A percentile compares a stretch with the other conserved stretches of the same genome.
These are phyloP conservation scores for Pseudomyrmex flavicornis DNA, from an alignment of 1,140 invertebrate genomes.

Conservation along the genomic window DNA sequence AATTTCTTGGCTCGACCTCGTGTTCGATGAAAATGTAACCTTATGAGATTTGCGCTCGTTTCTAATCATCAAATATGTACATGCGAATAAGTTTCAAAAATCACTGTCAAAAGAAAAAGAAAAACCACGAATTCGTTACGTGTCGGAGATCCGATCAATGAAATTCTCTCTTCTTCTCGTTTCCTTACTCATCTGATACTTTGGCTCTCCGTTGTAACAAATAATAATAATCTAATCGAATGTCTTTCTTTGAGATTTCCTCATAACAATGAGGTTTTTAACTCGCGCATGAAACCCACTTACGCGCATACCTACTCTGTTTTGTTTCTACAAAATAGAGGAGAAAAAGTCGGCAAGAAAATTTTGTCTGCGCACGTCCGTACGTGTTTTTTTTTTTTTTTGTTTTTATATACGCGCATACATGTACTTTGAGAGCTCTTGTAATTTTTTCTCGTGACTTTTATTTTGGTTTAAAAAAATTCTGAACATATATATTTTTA, in stretches of 20 bases:
- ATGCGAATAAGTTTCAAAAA: constrained; percentile 3
- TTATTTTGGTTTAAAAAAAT: constrained; percentile 1
- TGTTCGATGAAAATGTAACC: neutral
- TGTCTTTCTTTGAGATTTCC: constrained; percentile 26
- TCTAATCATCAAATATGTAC: constrained; percentile 44
- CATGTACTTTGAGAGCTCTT: neutral
- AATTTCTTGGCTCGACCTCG: neutral
- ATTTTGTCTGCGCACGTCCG: neutral
- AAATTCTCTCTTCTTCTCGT: constrained; percentile 24
- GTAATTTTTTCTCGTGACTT: neutral
- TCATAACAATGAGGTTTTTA: constrained; percentile 51
- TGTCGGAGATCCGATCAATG: constrained; percentile 29
- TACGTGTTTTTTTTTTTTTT: too few species aligned
- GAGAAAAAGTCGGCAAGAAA: neutral
- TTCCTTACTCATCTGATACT: neutral
- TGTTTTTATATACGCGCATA: too few species aligned
- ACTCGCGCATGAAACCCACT: neutral
- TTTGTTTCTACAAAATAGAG: neutral
- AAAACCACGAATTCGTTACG: constrained; percentile 2
- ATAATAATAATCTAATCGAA: constrained; percentile 60
- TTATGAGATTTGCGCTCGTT: constrained; percentile 34
- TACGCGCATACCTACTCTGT: neutral
- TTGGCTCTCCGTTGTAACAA: neutral
- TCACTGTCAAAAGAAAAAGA: neutral
- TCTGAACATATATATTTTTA: neutral